Conservation (phyloP, 2,797 vertebrate genomes). For the Hippoglossus hippoglossus region DNA sequence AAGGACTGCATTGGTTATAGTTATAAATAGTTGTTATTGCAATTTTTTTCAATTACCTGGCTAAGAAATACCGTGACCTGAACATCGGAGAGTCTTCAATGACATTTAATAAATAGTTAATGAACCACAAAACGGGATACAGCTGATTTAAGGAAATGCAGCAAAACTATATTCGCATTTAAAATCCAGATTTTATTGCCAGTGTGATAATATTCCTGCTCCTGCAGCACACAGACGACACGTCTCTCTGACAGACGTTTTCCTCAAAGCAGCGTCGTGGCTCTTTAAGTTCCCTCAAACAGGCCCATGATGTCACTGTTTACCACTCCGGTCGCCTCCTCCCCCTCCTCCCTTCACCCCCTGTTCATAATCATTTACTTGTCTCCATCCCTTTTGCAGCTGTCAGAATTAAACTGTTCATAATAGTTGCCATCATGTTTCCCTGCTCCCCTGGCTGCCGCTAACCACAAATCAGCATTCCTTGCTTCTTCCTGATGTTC, state of each 20-base stretch:
- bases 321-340: conserved; percentile 40
- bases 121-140: too few relatives aligned
- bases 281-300: conserved; percentile 66
- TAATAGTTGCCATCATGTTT: conserved; percentile 78
- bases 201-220: conserved; percentile 35
- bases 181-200: conserved; percentile 20
- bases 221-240: conserved; percentile 25
- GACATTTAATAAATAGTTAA: too few relatives aligned
- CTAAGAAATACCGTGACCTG: too few relatives aligned
- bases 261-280: conserved; percentile 49
- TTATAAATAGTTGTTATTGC: too few relatives aligned
- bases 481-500: conserved; percentile 71
- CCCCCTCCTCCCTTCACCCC: conserved; percentile 37
- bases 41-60: too few relatives aligned
- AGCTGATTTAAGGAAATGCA: too few relatives aligned
- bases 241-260: conserved; percentile 46
- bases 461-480: conserved; percentile 79
- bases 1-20: not conserved
- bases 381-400: conserved; percentile 78
- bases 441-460: conserved; percentile 74
- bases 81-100: too few relatives aligned
- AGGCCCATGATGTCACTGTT: conserved; percentile 71
- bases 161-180: conserved; percentile 14
- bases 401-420: conserved; percentile 82
- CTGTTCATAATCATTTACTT: conserved; percentile 77